Percentiles rank a stretch among this genome's conserved stretches.
Conservation (phyloP, 2,888 invertebrate species). For the Onchidella celtica region DNA sequence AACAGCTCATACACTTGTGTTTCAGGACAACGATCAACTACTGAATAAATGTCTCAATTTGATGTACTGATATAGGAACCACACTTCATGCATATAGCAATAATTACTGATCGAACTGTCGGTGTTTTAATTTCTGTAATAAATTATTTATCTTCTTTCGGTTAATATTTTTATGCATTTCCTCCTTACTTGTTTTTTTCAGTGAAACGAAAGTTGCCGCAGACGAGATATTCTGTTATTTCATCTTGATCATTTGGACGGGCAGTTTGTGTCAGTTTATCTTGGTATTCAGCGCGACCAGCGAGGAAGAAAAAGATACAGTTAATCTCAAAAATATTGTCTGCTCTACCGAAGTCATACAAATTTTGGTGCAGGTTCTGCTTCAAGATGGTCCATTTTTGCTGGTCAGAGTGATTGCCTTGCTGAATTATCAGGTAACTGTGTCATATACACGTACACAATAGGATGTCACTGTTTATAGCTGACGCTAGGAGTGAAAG, state of each 20-base stretch:
- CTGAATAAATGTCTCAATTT: too few species aligned
- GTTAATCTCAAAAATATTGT: neutral
- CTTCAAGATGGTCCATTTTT: constrained; percentile 24
- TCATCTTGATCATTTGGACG: constrained; percentile 33
- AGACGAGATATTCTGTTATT: constrained; percentile 38
- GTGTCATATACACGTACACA: too few species aligned
- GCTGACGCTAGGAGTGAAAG: too few species aligned
- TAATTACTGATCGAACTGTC: too few species aligned
- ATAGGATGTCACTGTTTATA: too few species aligned
- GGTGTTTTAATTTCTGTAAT: too few species aligned
- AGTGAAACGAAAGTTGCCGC: constrained; percentile 30
- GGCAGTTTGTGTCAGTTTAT: constrained; percentile 37
- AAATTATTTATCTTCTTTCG: too few species aligned
- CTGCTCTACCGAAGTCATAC: constrained; percentile 18
- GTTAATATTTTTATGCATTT: too few species aligned
- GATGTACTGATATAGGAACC: too few species aligned
- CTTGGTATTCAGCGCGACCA: constrained; percentile 32
- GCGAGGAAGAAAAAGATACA: neutral
- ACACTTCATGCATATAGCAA: too few species aligned
- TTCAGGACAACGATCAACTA: too few species aligned
- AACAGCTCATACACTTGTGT: too few species aligned
- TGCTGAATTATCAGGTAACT: constrained; percentile 14
- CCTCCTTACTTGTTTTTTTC: neutral
- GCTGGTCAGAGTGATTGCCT: neutral
- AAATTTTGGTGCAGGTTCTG: constrained; percentile 15